Percentiles rank a stretch among this genome's conserved stretches.
Conservation (phyloP, 2,797 vertebrate species). For the Chelonia mydas region DNA sequence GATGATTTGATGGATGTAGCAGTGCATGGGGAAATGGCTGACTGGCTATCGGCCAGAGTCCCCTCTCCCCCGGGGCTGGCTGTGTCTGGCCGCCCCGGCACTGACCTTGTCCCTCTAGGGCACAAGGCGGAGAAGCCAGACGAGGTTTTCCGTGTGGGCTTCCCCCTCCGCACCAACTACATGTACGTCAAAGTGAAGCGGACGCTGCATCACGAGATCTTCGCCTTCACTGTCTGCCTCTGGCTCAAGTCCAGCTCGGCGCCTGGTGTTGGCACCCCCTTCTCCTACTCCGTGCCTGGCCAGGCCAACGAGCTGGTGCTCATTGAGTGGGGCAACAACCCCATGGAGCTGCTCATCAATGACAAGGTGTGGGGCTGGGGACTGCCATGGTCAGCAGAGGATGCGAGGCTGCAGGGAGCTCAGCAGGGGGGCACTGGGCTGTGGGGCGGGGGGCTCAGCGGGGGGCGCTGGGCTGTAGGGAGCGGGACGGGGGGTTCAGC, state of each 20-base stretch:
- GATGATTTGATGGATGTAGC: too few species aligned
- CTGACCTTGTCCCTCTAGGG: conserved; percentile 50
- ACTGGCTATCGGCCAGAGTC: not conserved
- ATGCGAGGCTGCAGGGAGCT: too few species aligned
- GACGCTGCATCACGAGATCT: conserved; percentile 84
- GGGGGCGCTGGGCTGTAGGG: too few species aligned
- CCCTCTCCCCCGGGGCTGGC: not conserved
- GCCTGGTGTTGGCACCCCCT: conserved; percentile 86
- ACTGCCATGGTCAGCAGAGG: not conserved
- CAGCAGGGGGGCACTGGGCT: too few species aligned
- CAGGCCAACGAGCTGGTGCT: conserved; percentile 90
- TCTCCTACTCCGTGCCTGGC: conserved; percentile 88
- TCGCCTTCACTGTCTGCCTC: conserved; percentile 87
- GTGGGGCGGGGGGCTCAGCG: too few species aligned
- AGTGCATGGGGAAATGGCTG: not conserved
- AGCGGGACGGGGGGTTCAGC: not conserved
- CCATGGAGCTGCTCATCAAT: conserved; percentile 89
- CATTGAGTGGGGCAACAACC: conserved; percentile 89
- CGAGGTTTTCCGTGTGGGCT: conserved; percentile 84
- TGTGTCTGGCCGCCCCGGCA: too few species aligned
- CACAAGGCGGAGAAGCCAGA: conserved; percentile 82
- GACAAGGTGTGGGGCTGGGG: conserved; percentile 78
- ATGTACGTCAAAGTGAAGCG: conserved; percentile 86
- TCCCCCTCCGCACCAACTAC: conserved; percentile 89
- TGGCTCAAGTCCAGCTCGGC: conserved; percentile 84